phyloP scores from a whole-genome alignment of 2,797 vertebrate species.

The Arctocebus calabarensis region DNA sequence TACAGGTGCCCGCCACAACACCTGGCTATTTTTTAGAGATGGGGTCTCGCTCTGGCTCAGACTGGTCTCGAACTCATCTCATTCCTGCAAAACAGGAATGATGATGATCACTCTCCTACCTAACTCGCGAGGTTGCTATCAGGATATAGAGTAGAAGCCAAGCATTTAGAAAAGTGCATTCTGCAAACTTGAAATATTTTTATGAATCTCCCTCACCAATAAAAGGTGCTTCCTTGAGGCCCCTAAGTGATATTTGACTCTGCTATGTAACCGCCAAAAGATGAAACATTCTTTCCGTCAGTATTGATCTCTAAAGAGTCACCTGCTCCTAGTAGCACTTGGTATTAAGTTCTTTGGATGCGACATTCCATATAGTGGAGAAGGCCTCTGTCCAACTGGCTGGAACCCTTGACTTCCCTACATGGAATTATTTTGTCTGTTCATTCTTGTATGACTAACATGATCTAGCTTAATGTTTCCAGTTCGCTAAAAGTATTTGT shows the following conservation, averaged over 20 bases:
- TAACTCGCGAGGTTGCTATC: neutral
- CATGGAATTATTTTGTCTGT: neutral
- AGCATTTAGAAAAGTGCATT: neutral
- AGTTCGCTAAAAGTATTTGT: neutral
- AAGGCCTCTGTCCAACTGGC: neutral
- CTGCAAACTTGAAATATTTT: neutral
- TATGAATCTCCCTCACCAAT: neutral
- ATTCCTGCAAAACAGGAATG: neutral
- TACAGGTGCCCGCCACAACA: no score
- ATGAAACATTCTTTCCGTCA: neutral
- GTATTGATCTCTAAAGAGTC: neutral
- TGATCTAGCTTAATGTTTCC: neutral
- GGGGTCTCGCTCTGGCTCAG: no score
- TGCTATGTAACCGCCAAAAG: neutral
- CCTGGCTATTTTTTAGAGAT: no score
- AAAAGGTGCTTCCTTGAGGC: neutral
- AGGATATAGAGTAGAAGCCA: neutral
- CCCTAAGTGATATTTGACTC: neutral
- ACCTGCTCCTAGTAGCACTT: neutral
- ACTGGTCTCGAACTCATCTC: neutral
- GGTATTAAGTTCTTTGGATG: neutral
- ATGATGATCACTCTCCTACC: neutral
- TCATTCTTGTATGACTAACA: neutral
- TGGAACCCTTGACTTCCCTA: neutral
- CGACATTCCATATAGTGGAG: neutral